Base-by-base conservation (phyloP, 2,113 vertebrate species). In the Cinclus mexicanus region DNA sequence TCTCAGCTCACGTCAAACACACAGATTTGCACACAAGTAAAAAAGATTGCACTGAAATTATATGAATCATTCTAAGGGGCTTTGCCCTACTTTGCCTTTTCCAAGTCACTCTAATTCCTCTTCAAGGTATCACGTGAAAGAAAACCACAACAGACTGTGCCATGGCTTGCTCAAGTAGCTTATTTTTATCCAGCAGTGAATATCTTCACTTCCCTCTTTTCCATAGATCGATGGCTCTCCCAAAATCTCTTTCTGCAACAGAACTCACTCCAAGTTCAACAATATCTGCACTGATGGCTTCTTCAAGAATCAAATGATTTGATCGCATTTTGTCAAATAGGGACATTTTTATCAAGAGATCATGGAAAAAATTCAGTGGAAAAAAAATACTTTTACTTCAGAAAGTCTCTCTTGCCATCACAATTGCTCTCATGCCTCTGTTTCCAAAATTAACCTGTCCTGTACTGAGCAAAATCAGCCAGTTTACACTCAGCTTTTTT, bases 181-280 rank as follows among this genome's bases (percentile, higher is more conserved):
- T 97, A 97, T 97, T 97, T 97, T 97, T 97, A 91, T 86, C 93
- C 68, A 83, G 76, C 80, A 92, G 72, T 46, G 68, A 91, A 95
- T 81, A 92, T 86, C 97, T 88, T 90, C 87, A 96, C 97, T 98
- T 98, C 97, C 95, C 59, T 53, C 80, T 97, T 97, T 83, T 92
- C 52, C 8, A 89, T 12, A 83, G 95, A 94, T 93, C 67, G 10
- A 96, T 97, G 86, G n/a, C 20, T 91, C 87, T 93, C 68, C 91
- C 55, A 57, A 78, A 91, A 46, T 42, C 39, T 74, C 49, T 47
- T 37, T 20, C 82, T 85, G 63, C 70, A 57, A 41, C 63, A 91
- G 75, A 83, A 16, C 26, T 79, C 60, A 39, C 57, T 90, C 76
- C 57, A 82, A 44, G 84, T 78, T 83, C 70, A 57, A 80, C 82